These are phyloP conservation scores for Nibea coibor DNA, from an alignment of 2,113 vertebrate genomes.

Conservation along the genomic window DNA sequence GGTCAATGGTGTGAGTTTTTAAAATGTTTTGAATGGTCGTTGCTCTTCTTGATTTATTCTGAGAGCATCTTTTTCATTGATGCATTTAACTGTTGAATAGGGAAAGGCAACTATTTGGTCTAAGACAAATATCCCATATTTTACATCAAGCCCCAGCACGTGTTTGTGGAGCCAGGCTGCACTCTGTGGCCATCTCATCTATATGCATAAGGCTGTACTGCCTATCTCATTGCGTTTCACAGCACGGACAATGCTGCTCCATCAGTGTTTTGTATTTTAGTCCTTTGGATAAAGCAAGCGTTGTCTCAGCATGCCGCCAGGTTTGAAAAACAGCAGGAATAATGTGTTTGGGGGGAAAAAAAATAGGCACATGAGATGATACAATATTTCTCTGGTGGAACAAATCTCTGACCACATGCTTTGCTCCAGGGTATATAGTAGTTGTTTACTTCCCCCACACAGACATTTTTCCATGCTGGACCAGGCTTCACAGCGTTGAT, in stretches of 20 bases:
- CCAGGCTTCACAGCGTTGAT: neutral
- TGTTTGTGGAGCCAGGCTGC: neutral
- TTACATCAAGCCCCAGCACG: neutral
- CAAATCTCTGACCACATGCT: slow-evolving; percentile 18
- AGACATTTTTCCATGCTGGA: neutral
- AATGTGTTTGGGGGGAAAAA: neutral
- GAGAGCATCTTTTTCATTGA: neutral
- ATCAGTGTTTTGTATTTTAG: slow-evolving; percentile 25
- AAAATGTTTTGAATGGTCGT: neutral
- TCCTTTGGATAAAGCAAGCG: slow-evolving; percentile 2
- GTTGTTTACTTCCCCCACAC: neutral
- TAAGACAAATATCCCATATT: neutral
- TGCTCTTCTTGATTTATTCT: neutral
- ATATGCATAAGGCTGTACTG: slow-evolving; percentile 3
- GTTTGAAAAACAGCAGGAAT: slow-evolving; percentile 11
- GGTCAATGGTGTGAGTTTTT: neutral
- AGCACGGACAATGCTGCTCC: neutral
- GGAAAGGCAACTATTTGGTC: neutral
- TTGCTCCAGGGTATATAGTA: slow-evolving; percentile 24
- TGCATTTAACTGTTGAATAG: neutral
- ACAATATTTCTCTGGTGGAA: slow-evolving; percentile 17
- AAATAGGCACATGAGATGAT: slow-evolving; percentile 6
- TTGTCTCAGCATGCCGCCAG: slow-evolving; percentile 13
- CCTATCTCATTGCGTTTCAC: slow-evolving; percentile 12
- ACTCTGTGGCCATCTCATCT: slow-evolving; percentile 17